A percentile compares a stretch with the other conserved stretches of the same genome.
These are phyloP conservation scores for Pheucticus melanocephalus DNA, from an alignment of 2,113 vertebrate genomes.

Conservation along the genomic window DNA sequence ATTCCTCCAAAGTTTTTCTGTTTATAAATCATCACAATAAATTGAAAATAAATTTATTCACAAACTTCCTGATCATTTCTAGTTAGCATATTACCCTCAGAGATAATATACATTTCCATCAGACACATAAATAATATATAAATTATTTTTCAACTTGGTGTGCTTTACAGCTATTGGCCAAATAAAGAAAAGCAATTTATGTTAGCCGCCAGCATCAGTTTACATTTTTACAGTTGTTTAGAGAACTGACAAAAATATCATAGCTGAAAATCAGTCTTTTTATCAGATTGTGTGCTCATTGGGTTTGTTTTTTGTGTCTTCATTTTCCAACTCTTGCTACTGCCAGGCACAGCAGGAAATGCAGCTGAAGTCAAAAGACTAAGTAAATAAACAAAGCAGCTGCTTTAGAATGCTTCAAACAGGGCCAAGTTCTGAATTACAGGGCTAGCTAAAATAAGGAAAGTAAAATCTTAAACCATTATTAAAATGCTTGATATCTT, in stretches of 20 bases:
- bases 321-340: not conserved
- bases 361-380: slow-evolving; percentile 17
- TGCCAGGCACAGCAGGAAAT: not conserved
- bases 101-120: not conserved
- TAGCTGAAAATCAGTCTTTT: not conserved
- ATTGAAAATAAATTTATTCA: not conserved
- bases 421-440: not conserved
- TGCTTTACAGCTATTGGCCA: not conserved
- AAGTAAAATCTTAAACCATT: not conserved
- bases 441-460: not conserved
- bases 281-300: not conserved
- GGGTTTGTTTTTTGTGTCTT: slow-evolving; percentile 38
- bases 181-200: not conserved
- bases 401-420: not conserved
- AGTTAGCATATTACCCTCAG: not conserved
- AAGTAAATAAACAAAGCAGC: slow-evolving; percentile 39
- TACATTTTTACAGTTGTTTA: not conserved
- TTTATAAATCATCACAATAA: not conserved
- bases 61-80: not conserved
- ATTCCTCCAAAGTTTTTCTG: not conserved
- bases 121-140: not conserved
- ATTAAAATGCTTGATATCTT: not conserved
- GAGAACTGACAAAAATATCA: not conserved
- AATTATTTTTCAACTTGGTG: not conserved
- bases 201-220: not conserved